Base-by-base conservation (phyloP, 2,113 vertebrate species). In the Salminus brasiliensis region DNA sequence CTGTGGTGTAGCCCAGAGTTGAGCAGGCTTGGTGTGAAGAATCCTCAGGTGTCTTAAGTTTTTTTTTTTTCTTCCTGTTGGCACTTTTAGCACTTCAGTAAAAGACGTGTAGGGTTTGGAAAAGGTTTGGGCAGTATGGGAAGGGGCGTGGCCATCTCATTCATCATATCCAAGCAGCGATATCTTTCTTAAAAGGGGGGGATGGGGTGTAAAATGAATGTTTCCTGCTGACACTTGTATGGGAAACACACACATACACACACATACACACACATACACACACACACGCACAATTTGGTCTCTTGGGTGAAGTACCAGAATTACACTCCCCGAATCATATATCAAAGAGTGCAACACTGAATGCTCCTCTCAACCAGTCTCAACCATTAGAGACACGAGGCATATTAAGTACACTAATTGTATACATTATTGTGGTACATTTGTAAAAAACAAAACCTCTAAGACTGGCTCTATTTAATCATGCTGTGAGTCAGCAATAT, bases 81-180 rank as follows among this genome's bases (percentile, higher is more conserved):
- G 92, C 92, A 93, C 92, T 92, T 93, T 83, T 89, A 32, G 87
- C 91, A 91, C 90, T 89, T 92, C 85, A 85, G 76, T 81, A 81
- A 71, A 23, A 32, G 47, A 10, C 16, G 62, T 45, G 2, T 4
- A 30, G 30, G 60, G 74, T 75, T 59, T 65, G 4, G 9, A 34
- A 55, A 66, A 76, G 45, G 78, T 49, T 62, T 47, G 69, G 55
- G 39, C 53, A 45, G 25, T 60, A 69, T 32, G 9, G 68, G 55
- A 41, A 21, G 13, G 52, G 36, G 8, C 39, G 49, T 59, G 6
- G 8, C 34, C 6, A 39, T 59, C 52, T 76, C 67, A 52, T 32
- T 71, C 60, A 75, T 71, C 30, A 74, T 72, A n/a, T n/a, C n/a
- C n/a, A 53, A 88, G 84, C 81, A 84, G 79, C 79, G 36, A 74